Evolutionary conservation across 2,888 invertebrate genomes (phyloP).

Genomic region (Eilema depressum): DNA sequence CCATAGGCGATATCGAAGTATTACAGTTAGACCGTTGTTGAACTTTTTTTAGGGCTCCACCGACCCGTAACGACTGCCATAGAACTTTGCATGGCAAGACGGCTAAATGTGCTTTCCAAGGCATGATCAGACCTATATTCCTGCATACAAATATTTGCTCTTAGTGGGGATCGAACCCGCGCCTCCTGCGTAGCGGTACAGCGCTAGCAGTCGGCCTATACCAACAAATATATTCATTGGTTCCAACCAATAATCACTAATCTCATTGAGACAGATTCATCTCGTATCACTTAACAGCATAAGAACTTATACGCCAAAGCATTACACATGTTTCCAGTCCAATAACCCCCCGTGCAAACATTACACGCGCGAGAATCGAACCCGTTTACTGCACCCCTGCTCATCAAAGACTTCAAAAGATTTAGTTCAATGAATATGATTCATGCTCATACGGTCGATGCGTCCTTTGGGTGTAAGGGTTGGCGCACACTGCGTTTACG

Average conservation of each 20-base stretch:
- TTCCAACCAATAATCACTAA: background rate
- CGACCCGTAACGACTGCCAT: too few species aligned
- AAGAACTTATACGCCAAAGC: slow-evolving; percentile 1
- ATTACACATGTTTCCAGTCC: slow-evolving; percentile 15
- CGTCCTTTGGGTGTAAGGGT: slow-evolving; percentile 47
- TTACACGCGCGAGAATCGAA: slow-evolving; percentile 25
- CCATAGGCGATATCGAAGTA: too few species aligned
- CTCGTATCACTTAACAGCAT: slow-evolving; percentile 12
- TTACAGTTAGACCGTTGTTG: too few species aligned
- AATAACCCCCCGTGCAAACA: slow-evolving; percentile 20
- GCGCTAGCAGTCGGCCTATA: too few species aligned
- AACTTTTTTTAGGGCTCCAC: too few species aligned
- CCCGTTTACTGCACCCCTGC: slow-evolving; percentile 23
- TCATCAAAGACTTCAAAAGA: slow-evolving; percentile 53
- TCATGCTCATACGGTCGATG: slow-evolving; percentile 48
- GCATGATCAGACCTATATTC: too few species aligned
- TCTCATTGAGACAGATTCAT: slow-evolving; percentile 3
- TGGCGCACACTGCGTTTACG: slow-evolving; percentile 31
- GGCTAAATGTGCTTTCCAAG: too few species aligned
- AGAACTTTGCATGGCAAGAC: too few species aligned
- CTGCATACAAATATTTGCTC: too few species aligned
- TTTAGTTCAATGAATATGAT: slow-evolving; percentile 50
- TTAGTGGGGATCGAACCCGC: too few species aligned
- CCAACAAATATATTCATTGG: background rate
- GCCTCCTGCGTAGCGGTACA: too few species aligned